These are phyloP conservation scores for Sminthurides aquaticus DNA, from an alignment of 2,888 invertebrate genomes.

Conservation along the genomic window DNA sequence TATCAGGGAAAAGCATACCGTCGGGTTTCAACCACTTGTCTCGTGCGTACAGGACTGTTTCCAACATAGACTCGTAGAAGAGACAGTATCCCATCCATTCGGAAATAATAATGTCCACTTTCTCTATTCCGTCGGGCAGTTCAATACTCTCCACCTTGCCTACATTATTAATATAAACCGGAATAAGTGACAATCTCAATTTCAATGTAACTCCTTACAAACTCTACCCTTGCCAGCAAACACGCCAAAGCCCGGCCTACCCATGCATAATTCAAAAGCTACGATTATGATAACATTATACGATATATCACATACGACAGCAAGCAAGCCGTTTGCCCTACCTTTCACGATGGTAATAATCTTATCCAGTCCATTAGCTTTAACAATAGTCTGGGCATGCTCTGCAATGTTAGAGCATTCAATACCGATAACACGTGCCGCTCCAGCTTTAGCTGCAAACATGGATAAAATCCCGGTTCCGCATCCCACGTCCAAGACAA, in stretches of 20 bases:
- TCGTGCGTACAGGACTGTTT: slow-evolving; percentile 94
- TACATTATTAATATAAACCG: slow-evolving; percentile 15
- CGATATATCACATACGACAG: too few relatives aligned
- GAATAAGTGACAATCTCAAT: too few relatives aligned
- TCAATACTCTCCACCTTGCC: slow-evolving; percentile 82
- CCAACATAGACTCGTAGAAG: slow-evolving; percentile 99
- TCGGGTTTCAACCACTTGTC: slow-evolving; percentile 93
- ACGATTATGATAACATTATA: too few relatives aligned
- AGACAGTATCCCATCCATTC: slow-evolving; percentile 82
- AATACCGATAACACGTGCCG: slow-evolving; percentile 87
- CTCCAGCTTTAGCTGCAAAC: slow-evolving; percentile 99
- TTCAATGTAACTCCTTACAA: too few relatives aligned
- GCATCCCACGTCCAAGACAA: slow-evolving; percentile 95
- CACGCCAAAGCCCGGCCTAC: too few relatives aligned
- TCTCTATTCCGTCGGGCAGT: slow-evolving; percentile 78
- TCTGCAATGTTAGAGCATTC: slow-evolving; percentile 99
- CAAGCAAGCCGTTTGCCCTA: too few relatives aligned
- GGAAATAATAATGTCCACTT: slow-evolving; percentile 85
- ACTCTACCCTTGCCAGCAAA: too few relatives aligned
- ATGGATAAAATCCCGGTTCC: slow-evolving; percentile 98
- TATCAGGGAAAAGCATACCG: slow-evolving; percentile 85
- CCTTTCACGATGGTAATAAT: slow-evolving; percentile 78
- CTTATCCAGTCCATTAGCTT: slow-evolving; percentile 71
- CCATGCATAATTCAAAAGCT: too few relatives aligned
- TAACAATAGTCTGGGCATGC: slow-evolving; percentile 90